Evolutionary conservation across 2,797 vertebrate species (phyloP), one percentile per base, ranked within the genome.

Genomic region (Pseudochaenichthys georgianus): DNA sequence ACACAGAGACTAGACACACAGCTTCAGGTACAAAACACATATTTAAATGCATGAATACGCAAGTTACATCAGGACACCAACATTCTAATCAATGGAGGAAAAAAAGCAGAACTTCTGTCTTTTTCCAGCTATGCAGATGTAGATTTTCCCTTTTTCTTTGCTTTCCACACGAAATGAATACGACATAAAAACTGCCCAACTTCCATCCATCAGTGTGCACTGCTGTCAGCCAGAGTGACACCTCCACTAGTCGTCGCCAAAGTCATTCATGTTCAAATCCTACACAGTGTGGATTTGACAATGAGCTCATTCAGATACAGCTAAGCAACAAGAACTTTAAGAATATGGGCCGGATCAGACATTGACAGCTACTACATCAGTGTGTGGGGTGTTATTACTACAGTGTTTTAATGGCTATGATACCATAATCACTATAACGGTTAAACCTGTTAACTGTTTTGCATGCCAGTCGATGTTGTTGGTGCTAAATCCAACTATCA

Each of bases 211-310:
- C 54, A 65, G 6, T 13, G 23, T 52, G 8, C 15, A 15, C 15
- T n/a, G 6, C 51, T 41, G 34, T n/a, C 23, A 15, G 5, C 1
- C 8, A 8, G 19, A 23, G 5, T 45, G 45, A 46, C 13, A n/a
- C 23, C 17, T 57, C 51, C 58, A 63, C 59, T 21, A 10, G 51
- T 63, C 21, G 43, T 54, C n/a, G 3, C 45, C 52, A 64, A 60
- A 31, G 31, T 50, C 53, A 9, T 9, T 54, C 0, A 55, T 21
- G 31, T 65, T 59, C 45, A 52, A 9, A 38, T 63, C 11, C 17
- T 53, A 7, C 28, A 46, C 9, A 34, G 19, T 42, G 2, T 41
- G 19, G 13, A 38, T 47, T 68, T 46, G n/a, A 45, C 9, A 11
- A 41, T 21, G 17, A 72, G 13, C 10, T 61, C 10, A 21, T 50